These are phyloP conservation scores for Trichonephila clavipes DNA, from an alignment of 1,140 invertebrate genomes.

Conservation along the genomic window DNA sequence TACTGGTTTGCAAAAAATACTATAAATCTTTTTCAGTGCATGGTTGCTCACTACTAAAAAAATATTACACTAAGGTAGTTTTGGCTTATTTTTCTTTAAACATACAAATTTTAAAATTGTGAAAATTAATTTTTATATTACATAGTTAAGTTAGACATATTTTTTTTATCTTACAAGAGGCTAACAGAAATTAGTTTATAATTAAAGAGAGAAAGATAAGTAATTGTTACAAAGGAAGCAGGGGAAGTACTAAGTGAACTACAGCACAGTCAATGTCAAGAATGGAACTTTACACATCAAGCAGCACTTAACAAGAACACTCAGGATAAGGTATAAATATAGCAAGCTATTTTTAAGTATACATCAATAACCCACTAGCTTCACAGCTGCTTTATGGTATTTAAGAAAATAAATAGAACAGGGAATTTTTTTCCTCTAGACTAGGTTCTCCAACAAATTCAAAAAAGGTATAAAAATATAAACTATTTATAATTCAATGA, in stretches of 20 bases:
- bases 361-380: conserved; percentile 65
- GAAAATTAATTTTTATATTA: neutral
- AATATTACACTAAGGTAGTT: no score
- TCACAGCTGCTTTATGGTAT: conserved; percentile 49
- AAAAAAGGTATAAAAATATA: neutral
- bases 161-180: neutral
- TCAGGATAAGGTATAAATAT: conserved; percentile 74
- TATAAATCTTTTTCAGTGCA: no score
- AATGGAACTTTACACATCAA: conserved; percentile 61
- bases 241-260: conserved; percentile 7
- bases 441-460: neutral
- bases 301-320: conserved; percentile 66
- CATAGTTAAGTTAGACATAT: no score
- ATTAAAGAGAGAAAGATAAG: neutral
- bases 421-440: neutral
- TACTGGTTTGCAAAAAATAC: no score
- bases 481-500: no score
- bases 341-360: conserved; percentile 72
- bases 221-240: neutral
- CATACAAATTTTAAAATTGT: neutral
- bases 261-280: conserved; percentile 57
- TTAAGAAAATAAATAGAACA: conserved; percentile 37
- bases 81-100: no score
- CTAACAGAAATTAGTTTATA: neutral
- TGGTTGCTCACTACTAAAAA: no score